A percentile compares a stretch with the other conserved stretches of the same genome.
These are phyloP conservation scores for Propsilocerus akamusi DNA, from an alignment of 1,140 invertebrate genomes.

Conservation along the genomic window DNA sequence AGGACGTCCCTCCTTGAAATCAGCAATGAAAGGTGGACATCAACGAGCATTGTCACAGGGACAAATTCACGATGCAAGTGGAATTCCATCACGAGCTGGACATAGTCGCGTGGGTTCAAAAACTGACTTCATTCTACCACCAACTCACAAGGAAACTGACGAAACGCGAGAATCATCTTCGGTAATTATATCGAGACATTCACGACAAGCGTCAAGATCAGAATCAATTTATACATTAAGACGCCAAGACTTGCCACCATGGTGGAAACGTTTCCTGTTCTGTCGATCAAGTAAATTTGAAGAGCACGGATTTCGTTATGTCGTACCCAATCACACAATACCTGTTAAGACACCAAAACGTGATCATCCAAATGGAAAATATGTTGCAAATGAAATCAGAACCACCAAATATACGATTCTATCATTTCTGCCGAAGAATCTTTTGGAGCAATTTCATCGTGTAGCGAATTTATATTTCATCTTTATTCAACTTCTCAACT, in stretches of 20 bases:
- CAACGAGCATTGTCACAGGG: constrained; percentile 73
- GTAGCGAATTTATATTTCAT: constrained; percentile 98
- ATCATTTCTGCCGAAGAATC: constrained; percentile 89
- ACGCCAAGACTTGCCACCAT: constrained; percentile 44
- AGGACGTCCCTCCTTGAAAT: constrained; percentile 42
- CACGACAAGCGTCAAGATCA: constrained; percentile 46
- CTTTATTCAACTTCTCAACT: constrained; percentile 89
- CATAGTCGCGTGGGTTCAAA: constrained; percentile 65
- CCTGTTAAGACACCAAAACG: constrained; percentile 54
- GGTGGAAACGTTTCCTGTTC: constrained; percentile 41
- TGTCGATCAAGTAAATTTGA: constrained; percentile 37
- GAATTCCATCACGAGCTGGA: constrained; percentile 29
- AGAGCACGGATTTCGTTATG: constrained; percentile 45
- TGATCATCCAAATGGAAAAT: constrained; percentile 66
- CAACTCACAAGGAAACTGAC: constrained; percentile 43
- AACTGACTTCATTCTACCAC: constrained; percentile 73
- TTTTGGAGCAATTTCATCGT: constrained; percentile 94
- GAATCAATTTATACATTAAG: constrained; percentile 78
- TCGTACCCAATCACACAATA: constrained; percentile 67
- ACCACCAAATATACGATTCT: constrained; percentile 93
- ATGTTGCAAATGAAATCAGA: constrained; percentile 65
- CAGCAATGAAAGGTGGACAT: constrained; percentile 46
- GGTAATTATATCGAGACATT: constrained; percentile 27
- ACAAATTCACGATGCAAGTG: constrained; percentile 44
- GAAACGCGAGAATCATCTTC: constrained; percentile 28